These are phyloP conservation scores for Paracyclopina nana DNA, from an alignment of 1,140 invertebrate species.

Conservation along the genomic window DNA sequence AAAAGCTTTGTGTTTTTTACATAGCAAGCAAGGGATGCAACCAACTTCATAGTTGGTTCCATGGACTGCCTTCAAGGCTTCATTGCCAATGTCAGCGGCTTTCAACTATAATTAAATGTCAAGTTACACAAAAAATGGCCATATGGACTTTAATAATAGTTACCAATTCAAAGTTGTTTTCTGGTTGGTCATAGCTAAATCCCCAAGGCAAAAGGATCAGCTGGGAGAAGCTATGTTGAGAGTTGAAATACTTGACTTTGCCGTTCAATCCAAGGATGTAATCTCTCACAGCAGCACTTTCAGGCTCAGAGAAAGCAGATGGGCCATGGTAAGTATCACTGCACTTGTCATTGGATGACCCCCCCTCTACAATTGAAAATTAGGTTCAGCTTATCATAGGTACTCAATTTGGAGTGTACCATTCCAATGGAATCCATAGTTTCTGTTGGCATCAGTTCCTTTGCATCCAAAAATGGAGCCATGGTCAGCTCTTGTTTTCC, in stretches of 20 bases:
- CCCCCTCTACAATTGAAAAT: conserved; percentile 26
- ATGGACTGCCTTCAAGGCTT: conserved; percentile 18
- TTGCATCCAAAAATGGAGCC: conserved; percentile 18
- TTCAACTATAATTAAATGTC: too few species aligned
- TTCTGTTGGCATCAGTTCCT: conserved; percentile 24
- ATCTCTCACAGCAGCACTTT: conserved; percentile 45
- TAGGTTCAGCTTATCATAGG: too few species aligned
- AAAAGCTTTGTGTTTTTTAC: too few species aligned
- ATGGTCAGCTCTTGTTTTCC: conserved; percentile 21
- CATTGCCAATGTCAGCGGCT: conserved; percentile 17
- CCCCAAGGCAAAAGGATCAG: conserved; percentile 67
- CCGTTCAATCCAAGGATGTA: conserved; percentile 19
- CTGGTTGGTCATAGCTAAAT: conserved; percentile 43
- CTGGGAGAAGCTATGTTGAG: conserved; percentile 70
- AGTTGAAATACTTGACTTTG: conserved; percentile 43
- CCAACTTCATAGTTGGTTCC: conserved; percentile 8
- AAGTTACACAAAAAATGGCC: too few species aligned
- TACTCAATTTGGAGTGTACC: too few species aligned
- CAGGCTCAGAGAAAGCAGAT: conserved; percentile 70
- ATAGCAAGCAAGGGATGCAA: conserved; percentile 2
- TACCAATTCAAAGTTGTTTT: too few species aligned
- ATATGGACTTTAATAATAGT: too few species aligned
- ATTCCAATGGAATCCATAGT: conserved; percentile 22
- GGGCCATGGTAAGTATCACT: conserved; percentile 69
- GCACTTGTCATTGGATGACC: conserved; percentile 65